Evolutionary conservation across 2,888 invertebrate genomes (phyloP).

Genomic region (Athrips mouffetella): DNA sequence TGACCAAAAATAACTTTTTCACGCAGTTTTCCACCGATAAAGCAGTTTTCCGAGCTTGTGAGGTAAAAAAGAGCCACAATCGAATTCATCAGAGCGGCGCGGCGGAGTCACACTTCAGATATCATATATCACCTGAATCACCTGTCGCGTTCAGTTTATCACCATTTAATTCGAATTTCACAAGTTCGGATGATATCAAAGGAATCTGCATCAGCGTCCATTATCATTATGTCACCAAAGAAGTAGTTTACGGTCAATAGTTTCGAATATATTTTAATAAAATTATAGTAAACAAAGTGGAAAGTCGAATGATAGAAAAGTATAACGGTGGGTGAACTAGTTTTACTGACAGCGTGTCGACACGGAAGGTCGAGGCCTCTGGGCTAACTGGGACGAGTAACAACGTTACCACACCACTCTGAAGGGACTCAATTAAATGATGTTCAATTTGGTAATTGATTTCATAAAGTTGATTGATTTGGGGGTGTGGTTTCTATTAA

Average conservation of each 20-base stretch:
- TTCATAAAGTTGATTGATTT: no score
- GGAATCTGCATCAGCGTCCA: not conserved
- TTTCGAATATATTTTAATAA: slow-evolving; percentile 3
- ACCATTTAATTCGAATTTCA: not conserved
- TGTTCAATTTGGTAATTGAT: no score
- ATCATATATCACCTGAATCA: not conserved
- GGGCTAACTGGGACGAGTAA: not conserved
- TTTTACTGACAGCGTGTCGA: slow-evolving; percentile 1
- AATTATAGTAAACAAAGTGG: not conserved
- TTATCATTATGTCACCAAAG: not conserved
- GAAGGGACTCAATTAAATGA: no score
- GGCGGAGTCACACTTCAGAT: not conserved
- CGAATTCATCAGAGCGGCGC: no score
- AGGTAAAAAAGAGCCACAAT: no score
- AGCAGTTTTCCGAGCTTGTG: no score
- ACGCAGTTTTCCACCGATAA: no score
- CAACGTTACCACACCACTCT: not conserved
- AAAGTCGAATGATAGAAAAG: not conserved
- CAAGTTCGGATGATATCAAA: not conserved
- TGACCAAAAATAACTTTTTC: no score
- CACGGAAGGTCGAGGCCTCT: not conserved
- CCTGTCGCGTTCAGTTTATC: not conserved
- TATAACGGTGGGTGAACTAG: slow-evolving; percentile 1
- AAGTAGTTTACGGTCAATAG: not conserved
- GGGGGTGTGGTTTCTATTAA: no score